These are phyloP conservation scores for Nycticorax nycticorax DNA, from an alignment of 2,113 vertebrate genomes.

Conservation along the genomic window DNA sequence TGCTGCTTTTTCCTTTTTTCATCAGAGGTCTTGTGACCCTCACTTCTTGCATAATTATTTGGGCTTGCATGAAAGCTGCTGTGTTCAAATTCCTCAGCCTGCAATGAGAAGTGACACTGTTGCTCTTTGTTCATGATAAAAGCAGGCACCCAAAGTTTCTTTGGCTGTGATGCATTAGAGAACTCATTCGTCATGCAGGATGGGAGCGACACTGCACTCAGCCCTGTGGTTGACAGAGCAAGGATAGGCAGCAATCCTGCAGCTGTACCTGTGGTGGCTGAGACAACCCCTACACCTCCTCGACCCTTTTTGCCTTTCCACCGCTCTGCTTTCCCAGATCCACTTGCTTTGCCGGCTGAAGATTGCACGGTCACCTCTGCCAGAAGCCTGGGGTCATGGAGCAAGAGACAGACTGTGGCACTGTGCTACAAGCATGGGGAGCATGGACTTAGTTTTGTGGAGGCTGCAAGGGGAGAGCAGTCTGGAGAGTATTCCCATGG, in stretches of 20 bases:
- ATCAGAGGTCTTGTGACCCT: background rate
- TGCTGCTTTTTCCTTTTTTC: background rate
- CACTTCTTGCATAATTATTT: background rate
- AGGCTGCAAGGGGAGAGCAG: background rate
- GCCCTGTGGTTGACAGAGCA: accelerated
- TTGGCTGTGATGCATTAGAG: background rate
- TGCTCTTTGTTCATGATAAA: background rate
- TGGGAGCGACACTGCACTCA: background rate
- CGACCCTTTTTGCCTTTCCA: background rate
- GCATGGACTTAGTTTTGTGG: background rate
- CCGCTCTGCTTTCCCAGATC: background rate
- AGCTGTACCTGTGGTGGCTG: background rate
- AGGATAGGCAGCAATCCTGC: background rate
- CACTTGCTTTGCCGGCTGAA: background rate
- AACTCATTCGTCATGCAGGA: background rate
- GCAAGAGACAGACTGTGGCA: background rate
- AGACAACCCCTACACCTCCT: background rate
- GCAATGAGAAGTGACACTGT: background rate
- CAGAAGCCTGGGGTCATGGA: background rate
- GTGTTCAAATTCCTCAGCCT: background rate
- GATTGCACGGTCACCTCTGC: background rate
- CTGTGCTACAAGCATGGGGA: background rate
- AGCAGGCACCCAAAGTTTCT: background rate
- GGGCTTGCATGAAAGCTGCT: background rate
- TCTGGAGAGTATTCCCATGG: background rate